Conservation (phyloP, 2,888 invertebrate genomes). For the Eupithecia insigniata region DNA sequence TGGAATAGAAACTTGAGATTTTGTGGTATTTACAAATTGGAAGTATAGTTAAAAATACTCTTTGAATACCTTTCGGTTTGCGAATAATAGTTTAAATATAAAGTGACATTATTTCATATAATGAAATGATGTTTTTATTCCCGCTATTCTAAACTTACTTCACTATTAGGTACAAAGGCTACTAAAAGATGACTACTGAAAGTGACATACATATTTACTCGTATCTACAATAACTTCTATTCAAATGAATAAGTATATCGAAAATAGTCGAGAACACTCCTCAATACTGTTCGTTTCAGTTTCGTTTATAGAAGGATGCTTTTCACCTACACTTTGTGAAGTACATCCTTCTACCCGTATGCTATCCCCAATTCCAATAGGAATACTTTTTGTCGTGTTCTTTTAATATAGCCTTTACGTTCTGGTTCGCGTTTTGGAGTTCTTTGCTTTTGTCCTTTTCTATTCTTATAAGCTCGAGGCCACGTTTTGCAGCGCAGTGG, state of each 20-base stretch:
- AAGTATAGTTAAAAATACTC: slow-evolving; percentile 74
- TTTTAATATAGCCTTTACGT: slow-evolving; percentile 71
- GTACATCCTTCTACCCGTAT: slow-evolving; percentile 83
- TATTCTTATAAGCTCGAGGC: slow-evolving; percentile 84
- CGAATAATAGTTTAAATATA: slow-evolving; percentile 10
- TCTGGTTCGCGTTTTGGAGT: slow-evolving; percentile 67
- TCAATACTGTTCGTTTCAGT: slow-evolving; percentile 52
- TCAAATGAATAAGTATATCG: background rate
- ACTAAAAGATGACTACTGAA: background rate
- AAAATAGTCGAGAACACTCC: slow-evolving; percentile 1
- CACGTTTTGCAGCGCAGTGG: slow-evolving; percentile 87
- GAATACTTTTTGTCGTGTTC: slow-evolving; percentile 75
- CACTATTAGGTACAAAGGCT: slow-evolving; percentile 2
- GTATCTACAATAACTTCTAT: slow-evolving; percentile 1
- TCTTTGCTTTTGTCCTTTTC: slow-evolving; percentile 81
- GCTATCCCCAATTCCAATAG: slow-evolving; percentile 83
- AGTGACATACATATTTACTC: background rate
- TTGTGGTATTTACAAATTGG: slow-evolving; percentile 71
- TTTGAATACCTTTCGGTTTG: slow-evolving; percentile 67
- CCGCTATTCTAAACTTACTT: slow-evolving; percentile 1
- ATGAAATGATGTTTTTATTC: slow-evolving; percentile 45
- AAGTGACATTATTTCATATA: slow-evolving; percentile 22
- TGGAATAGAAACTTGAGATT: slow-evolving; percentile 22
- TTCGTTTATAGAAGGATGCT: slow-evolving; percentile 73
- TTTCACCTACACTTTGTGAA: slow-evolving; percentile 76